Evolutionary conservation across 2,797 vertebrate species (phyloP).

Genomic region (Antrozous pallidus): DNA sequence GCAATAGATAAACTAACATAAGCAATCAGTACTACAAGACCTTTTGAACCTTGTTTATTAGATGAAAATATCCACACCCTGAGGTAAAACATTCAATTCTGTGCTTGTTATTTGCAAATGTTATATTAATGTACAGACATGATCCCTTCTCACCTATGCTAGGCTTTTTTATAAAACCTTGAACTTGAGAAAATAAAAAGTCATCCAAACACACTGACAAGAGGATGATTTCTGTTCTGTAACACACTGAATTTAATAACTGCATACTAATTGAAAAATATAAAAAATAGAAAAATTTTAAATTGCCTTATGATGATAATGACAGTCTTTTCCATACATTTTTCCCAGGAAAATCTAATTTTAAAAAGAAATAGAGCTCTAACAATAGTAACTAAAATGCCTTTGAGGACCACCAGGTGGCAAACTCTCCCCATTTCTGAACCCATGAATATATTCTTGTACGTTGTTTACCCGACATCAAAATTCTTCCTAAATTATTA

Average conservation of each 20-base stretch:
- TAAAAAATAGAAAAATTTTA: neutral
- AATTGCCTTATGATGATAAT: neutral
- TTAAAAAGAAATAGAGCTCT: conserved; percentile 23
- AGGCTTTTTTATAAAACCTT: neutral
- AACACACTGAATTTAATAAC: neutral
- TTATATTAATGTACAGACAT: neutral
- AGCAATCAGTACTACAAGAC: neutral
- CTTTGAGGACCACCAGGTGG: conserved; percentile 58
- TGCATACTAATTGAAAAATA: neutral
- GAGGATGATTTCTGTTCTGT: neutral
- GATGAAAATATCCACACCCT: neutral
- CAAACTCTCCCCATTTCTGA: conserved; percentile 32
- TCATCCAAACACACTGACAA: neutral
- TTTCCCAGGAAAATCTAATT: conserved; percentile 17
- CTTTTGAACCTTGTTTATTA: neutral
- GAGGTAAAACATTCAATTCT: neutral
- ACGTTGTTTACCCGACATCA: neutral
- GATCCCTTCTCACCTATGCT: neutral
- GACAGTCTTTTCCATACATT: neutral
- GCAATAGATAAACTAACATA: neutral
- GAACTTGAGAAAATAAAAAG: neutral
- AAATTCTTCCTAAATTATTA: conserved; percentile 17
- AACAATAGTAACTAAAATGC: neutral
- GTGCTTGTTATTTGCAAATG: neutral
- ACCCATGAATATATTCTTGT: neutral